Base-by-base conservation (phyloP, 1,140 invertebrate genomes). In the Drosophila asahinai region DNA sequence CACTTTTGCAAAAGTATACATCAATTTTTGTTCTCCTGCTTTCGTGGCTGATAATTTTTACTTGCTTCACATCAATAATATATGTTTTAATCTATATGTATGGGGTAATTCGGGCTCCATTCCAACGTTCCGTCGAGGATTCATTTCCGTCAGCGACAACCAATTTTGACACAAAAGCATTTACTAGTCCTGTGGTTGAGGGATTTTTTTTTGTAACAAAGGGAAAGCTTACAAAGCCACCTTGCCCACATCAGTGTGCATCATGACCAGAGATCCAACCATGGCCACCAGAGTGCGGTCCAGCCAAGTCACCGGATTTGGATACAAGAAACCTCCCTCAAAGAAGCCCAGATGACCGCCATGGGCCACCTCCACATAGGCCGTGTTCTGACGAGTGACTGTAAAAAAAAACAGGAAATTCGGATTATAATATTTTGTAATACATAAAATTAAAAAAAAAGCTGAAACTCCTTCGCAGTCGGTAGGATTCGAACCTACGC, bases 261-360 rank as follows among this genome's bases (percentile, higher is more conserved):
- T 86, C 68, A 92, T 68, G 25, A 87, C 89, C 51, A 96, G 75
- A n/a, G 96, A 95, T 2, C 96, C 96, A 6, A 96, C 94, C 17
- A 97, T 93, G 6, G 96, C 95, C 7, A 98, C 95, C 7, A 98
- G 93, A 2, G 97, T 95, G 51, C 97, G 95, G 93, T 98, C 97
- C 48, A 98, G 92, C 98, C 98, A 99, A 19, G 97, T 98, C 25
- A 98, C 96, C 1, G 96, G 96, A 83, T 97, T 96, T 0, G 98
- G 97, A 90, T 96, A 97, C 0, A 98, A 78, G 25, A 96, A 93
- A 12, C 97, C 97, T 7, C 97, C 97, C 93, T 98, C 98, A 92
- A 98, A 98, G 93, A 98, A 98, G 36, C 98, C 98, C 65, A 99
- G 93, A 93, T 99, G 98, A 9, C 98, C 98, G 7, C 98, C 98